These are phyloP conservation scores for Lycia hirtaria DNA, from an alignment of 2,888 invertebrate species.

Conservation along the genomic window DNA sequence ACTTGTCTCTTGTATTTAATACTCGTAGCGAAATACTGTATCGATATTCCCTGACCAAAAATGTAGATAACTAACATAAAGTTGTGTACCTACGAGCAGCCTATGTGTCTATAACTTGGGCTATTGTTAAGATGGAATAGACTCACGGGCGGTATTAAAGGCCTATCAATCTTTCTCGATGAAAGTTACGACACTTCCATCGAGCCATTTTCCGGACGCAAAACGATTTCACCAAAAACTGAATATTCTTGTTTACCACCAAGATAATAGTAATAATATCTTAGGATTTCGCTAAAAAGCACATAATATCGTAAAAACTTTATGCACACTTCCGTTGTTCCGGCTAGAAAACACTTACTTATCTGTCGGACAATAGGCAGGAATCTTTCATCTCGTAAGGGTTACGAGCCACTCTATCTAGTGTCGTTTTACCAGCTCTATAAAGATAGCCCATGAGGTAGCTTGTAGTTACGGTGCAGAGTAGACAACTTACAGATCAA, in stretches of 20 bases:
- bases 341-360: constrained; percentile 24
- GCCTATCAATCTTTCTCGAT: constrained; percentile 9
- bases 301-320: constrained; percentile 27
- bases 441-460: constrained; percentile 24
- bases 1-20: no score
- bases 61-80: neutral
- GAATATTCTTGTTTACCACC: constrained; percentile 21
- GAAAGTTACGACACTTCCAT: constrained; percentile 21
- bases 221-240: constrained; percentile 14
- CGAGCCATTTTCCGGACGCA: constrained; percentile 7
- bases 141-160: constrained; percentile 12
- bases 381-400: constrained; percentile 33
- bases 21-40: no score
- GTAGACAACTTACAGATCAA: neutral
- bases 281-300: constrained; percentile 14
- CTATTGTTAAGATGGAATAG: constrained; percentile 10
- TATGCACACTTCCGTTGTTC: constrained; percentile 6
- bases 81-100: neutral
- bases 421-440: constrained; percentile 34
- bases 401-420: constrained; percentile 32
- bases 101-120: constrained; percentile 1
- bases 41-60: no score
- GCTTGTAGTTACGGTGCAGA: neutral
- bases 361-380: constrained; percentile 28
- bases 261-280: constrained; percentile 1